Evolutionary conservation across 1,140 invertebrate species (phyloP), one percentile per base, ranked within the genome.

Genomic region (Drosophila pachea): DNA sequence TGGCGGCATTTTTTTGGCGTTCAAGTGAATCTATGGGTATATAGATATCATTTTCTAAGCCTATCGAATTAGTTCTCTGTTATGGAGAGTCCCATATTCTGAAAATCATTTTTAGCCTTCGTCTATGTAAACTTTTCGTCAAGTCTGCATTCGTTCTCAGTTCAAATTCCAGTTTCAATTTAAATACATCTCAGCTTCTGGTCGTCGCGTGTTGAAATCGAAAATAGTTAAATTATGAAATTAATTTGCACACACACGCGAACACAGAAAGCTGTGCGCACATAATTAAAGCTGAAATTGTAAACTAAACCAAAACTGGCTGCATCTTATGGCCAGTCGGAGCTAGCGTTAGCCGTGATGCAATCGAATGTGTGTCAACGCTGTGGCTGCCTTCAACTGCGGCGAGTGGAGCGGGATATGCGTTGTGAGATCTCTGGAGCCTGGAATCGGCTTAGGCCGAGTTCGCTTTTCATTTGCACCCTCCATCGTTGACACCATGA

Each of bases 401-500:
- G 22, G 8, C 8, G 4, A 69, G 68, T 66, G 67, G 71, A 79
- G 65, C 68, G 75, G 22, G 3, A 22, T 22, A 22, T 22, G 22
- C 22, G 22, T 22, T 42, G 66, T 76, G 69, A 69, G 73, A 45
- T 59, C 31, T 38, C 56, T 50, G 65, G 38, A 43, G 70, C 40
- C 40, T 12, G 40, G 40, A 42, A 11, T 43, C 40, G 50, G 14
- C 45, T 47, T 29, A 43, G 43, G 64, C 69, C 49, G 73, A 79
- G 86, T 84, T 84, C 76, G 76, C 73, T 79, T 86, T 84, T 84
- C 73, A 76, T 86, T 86, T 86, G 73, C 73, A 86, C 79, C 86
- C 86, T 84, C 81, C 76, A 79, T 68, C 81, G 76, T 73, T 84
- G 79, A 86, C 79, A 84, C 79, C 81, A 84, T 84, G 81, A 84